Evolutionary conservation across 2,797 vertebrate genomes (phyloP), one percentile per base, ranked within the genome.

Genomic region (Bryconaethiops microstoma): DNA sequence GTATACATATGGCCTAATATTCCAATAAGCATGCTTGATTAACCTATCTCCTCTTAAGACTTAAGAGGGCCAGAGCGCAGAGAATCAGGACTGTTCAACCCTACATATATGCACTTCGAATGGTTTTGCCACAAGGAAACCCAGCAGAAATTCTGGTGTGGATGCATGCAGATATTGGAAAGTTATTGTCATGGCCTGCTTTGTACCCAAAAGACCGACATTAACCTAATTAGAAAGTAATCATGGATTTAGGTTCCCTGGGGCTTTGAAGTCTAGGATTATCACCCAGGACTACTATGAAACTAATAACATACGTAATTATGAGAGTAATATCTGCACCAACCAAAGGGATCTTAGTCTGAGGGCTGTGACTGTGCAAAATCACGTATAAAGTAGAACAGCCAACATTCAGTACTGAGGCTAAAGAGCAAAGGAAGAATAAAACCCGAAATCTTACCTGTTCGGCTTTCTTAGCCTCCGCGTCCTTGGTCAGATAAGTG

Each of bases 401-500:
- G n/a, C 5, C 9, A 25, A 0, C 12, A 7, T 63, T 63, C 16
- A 19, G 16, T 12, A 23, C 21, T 23, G 9, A 14, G 59, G 21
- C 23, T 12, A 62, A 13, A 23, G 19, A 2, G n/a, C 55, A 57
- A n/a, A 57, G 7, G n/a, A 35, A 72, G 5, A 25, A 45, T 50
- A 12, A 63, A 16, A 71, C 35, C 13, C 65, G 25, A 60, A 17
- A 40, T 60, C 78, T 74, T 23, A 98, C 97, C 96, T 96, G 96
- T 85, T 99, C 97, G 0, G 96, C 96, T 76, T 57, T 94, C 87
- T 96, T 96, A 74, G 95, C 90, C 86, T 99, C 95, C 0, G 73
- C 0, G 0, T 96, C 95, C 89, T 95, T 96, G 86, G 95, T 96
- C 89, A 99, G 94, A 84, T 95, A 99, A 5, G 96, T 94, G 77